Base-by-base conservation (phyloP, 2,888 invertebrate species). In the Schrankia costaestrigalis region DNA sequence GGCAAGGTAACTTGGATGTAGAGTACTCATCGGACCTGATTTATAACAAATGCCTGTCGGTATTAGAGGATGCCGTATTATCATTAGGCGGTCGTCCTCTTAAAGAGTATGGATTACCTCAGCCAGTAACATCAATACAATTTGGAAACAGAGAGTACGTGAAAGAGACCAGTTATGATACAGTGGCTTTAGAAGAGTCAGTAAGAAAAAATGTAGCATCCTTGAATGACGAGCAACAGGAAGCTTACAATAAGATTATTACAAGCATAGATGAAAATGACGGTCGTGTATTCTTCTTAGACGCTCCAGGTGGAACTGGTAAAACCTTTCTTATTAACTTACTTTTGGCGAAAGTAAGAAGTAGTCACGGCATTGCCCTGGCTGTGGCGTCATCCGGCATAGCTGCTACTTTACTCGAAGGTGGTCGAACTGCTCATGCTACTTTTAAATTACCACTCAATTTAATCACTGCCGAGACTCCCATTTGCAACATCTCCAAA, bases 311-410 rank as follows among this genome's bases (percentile, higher is more conserved):
- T 19, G 19, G 19, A 8, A 19, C 31, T 7, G 31, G 31, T 3
- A 35, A 31, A 12, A 31, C 30, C 5, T 40, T 31, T 24, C 14
- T 31, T 9, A 19, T 19, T 8, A 19, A 19, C 9, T 19, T 19
- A 19, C 3, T 19, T 19, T 19, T 4, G 8, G 19, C 19, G 8
- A 19, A 19, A 8, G 8, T 19, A 5, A 19, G 19, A 19, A 19
- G 19, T 19, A 19, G 9, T 9, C 12, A 14, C 7, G 12, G 29
- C 5, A 32, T 43, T 26, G 39, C 38, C 9, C 3, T 38, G 17
- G 38, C 43, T 9, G 26, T 42, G 8, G 37, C 41, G 19, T 37
- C 34, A 7, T 42, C 41, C 3, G 29, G 29, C 12, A 23, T 23
- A 10, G 23, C 23, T 9, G 23, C 11, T 3, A 10, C 23, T 7